Evolutionary conservation across 2,797 vertebrate species (phyloP), one percentile per base, ranked within the genome.

Genomic region (Catharus ustulatus): DNA sequence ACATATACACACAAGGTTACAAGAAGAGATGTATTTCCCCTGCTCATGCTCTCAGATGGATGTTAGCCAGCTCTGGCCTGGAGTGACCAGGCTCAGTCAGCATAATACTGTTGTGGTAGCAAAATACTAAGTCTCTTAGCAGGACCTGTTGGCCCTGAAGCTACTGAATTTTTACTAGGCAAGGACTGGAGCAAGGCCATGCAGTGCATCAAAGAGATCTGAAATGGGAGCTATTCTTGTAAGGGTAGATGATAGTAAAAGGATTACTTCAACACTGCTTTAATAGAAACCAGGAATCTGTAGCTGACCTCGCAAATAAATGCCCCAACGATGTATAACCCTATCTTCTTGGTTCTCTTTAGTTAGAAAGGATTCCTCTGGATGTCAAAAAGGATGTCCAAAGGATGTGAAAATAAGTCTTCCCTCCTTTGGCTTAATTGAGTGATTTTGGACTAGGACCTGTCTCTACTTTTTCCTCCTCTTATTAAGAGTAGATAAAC

Each of bases 11-110:
- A 52, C 43, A 90, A 82, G 36, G 40, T 82, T 95, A 66, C 58
- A 88, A 22, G 45, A 91, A 67, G n/a, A 88, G 77, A 51, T 38
- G 43, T 32, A 24, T 84, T 93, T 86, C 84, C 58, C 27, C n/a
- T 68, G 27, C 20, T 68, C 9, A 3, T 71, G 36, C 12, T 42
- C 23, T 79, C 3, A 9, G 34, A 24, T 68, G 42, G 51, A 75
- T 42, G 8, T 58, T 66, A 78, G 77, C 46, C 54, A 81, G n/a
- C 24, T 62, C 34, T 55, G 18, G 15, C 43, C 54, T 82, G 43
- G 30, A 90, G 27, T 66, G 69, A 84, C 30, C 57, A 78, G 15
- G 21, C 19, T 21, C 6, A 55, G 38, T 64, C 43, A 92, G 32
- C 46, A 49, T 24, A 81, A 51, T 12, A 38, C 9, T 23, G 7